Base-by-base conservation (phyloP, 1,140 invertebrate species). In the Bicyclus anynana region DNA sequence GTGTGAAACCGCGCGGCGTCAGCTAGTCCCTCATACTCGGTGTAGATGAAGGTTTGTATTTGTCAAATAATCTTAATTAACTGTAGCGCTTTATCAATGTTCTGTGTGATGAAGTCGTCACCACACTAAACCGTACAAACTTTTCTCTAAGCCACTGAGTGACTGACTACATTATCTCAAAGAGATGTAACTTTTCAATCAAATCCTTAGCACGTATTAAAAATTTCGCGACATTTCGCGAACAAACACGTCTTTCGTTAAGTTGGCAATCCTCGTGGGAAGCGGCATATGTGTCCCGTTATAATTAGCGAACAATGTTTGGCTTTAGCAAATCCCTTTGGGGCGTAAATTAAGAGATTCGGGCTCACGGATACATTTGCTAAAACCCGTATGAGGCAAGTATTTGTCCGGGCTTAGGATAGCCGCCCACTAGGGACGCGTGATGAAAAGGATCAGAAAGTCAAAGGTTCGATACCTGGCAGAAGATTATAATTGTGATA, bases 231-330 rank as follows among this genome's bases (percentile, higher is more conserved):
- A 55, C 52, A 61, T 53, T 40, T 20, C 33, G 44, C 50, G 50
- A 21, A 53, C 61, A 63, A 46, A 65, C 65, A 68, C 70, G 56
- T 69, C 77, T 44, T 40, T 77, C 75, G 77, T 76, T 79, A 81
- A 80, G 77, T 80, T 80, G 54, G 38, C 59, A 73, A 87, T 82
- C 80, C 73, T 59, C 82, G 84, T 87, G 84, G 79, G 82, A 87
- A 68, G 37, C 49, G 66, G 69, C 84, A 85, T 82, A 83, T 87
- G 84, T 72, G 76, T 64, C 78, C 75, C 67, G 80, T 87, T 84
- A 87, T 87, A 87, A 87, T 87, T 87, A 87, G 84, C 80, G 80
- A 84, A 81, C 84, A 85, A 84, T 85, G 84, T 87, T 85, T 87
- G 80, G 84, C 82, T 87, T 87, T 84, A 80, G 72, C 72, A 85